Evolutionary conservation across 1,140 invertebrate genomes (phyloP).

Genomic region (Cydia amplana): DNA sequence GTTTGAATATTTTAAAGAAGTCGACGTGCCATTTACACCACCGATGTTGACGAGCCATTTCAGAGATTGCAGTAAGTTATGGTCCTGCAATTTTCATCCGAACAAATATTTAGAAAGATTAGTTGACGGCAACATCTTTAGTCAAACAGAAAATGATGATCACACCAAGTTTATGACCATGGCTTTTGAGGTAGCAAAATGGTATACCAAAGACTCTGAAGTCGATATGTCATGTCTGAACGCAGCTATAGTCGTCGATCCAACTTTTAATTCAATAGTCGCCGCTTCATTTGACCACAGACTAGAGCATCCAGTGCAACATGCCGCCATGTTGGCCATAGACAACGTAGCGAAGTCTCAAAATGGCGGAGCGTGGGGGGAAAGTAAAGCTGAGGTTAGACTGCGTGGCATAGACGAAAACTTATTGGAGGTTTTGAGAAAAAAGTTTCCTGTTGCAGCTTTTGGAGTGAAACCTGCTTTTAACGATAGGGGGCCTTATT

Average conservation of each 20-base stretch:
- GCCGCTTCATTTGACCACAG: conserved; percentile 84
- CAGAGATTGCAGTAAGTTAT: conserved; percentile 81
- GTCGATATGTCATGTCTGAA: conserved; percentile 42
- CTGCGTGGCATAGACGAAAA: conserved; percentile 46
- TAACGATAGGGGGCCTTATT: conserved; percentile 82
- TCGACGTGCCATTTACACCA: conserved; percentile 81
- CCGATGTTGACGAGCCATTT: conserved; percentile 86
- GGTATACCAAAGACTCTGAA: conserved; percentile 48
- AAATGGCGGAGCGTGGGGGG: conserved; percentile 87
- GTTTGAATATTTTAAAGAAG: conserved; percentile 79
- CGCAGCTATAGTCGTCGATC: conserved; percentile 86
- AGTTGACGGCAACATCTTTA: conserved; percentile 83
- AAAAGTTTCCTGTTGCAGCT: conserved; percentile 50
- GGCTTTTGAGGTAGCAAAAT: conserved; percentile 80
- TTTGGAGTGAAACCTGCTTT: conserved; percentile 56
- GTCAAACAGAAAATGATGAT: conserved; percentile 75
- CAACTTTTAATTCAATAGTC: conserved; percentile 81
- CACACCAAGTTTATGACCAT: conserved; percentile 84
- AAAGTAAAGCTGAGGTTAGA: conserved; percentile 30
- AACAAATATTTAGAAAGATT: conserved; percentile 86
- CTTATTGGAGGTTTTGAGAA: conserved; percentile 52
- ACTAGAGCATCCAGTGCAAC: conserved; percentile 86
- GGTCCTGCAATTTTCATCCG: conserved; percentile 93
- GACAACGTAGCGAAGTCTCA: conserved; percentile 91
- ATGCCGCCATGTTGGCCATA: conserved; percentile 91